Base-by-base conservation (phyloP, 2,888 invertebrate species). In the Papilio protenor region DNA sequence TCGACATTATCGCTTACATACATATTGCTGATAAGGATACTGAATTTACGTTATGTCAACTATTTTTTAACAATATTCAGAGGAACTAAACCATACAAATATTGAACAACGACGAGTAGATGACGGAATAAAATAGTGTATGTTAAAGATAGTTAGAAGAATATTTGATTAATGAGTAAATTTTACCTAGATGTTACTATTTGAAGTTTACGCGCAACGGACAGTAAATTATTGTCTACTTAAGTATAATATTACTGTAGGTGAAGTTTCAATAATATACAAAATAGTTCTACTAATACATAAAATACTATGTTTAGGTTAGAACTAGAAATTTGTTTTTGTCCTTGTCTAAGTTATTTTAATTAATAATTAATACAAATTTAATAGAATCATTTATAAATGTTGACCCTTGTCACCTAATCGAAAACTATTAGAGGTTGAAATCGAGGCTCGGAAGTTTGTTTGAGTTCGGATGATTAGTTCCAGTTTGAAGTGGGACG, bases 381-480 rank as follows among this genome's bases (percentile, higher is more conserved):
- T 57, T 57, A 73, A 59, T 47, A 45, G 40, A 23, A 73, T 61
- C 33, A 61, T 23, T 73, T 77, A 66, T 64, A 59, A 49, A 73
- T 57, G 45, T 66, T 47, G 77, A 77, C 73, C 73, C 73, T 59
- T 77, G 55, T 73, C 66, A 57, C 69, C 47, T 47, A 73, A 77
- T 77, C 57, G 77, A 73, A 77, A 77, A 59, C 73, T 66, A 57
- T 77, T 73, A 47, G 16, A 49, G 57, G 57, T 73, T 66, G 70
- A 69, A 57, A 73, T 47, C 66, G 73, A 71, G 66, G 69, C 57
- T 77, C 55, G 16, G 40, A 77, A 73, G 69, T 74, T 77, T 74
- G 74, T 70, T 61, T 59, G 49, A 59, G 57, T 74, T 40, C 70
- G 70, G 74, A 70, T 77, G 70, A 77, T 77, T 74, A 73, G 77